These are phyloP conservation scores for Coptodon rendalli DNA, from an alignment of 2,113 vertebrate species.

Conservation along the genomic window DNA sequence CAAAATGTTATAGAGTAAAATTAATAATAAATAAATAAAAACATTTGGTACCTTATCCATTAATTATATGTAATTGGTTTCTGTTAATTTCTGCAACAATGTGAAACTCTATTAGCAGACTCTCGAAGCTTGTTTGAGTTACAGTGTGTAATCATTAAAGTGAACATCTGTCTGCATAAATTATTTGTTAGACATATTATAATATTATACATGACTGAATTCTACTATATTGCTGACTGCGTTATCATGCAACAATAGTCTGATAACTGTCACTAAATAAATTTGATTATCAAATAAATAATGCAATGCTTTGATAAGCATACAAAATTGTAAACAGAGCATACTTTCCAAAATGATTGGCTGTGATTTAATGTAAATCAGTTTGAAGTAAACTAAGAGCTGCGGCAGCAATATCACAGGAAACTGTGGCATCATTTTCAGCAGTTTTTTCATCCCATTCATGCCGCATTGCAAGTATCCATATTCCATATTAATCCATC, in stretches of 20 bases:
- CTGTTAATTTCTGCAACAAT: background rate
- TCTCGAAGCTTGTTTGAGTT: background rate
- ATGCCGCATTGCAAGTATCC: too few species aligned
- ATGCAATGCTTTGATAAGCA: background rate
- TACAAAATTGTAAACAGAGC: background rate
- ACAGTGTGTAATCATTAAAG: background rate
- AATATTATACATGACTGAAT: background rate
- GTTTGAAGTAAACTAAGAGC: background rate
- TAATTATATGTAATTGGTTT: background rate
- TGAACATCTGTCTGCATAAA: background rate
- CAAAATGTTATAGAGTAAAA: background rate
- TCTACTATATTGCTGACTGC: background rate
- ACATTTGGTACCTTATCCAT: background rate
- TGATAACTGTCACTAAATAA: background rate
- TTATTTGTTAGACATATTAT: background rate
- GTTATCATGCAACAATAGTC: background rate
- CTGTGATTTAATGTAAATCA: background rate
- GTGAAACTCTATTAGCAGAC: background rate
- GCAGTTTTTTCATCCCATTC: background rate
- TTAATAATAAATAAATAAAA: background rate
- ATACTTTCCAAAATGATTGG: background rate
- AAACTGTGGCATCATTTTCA: background rate
- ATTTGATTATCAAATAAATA: background rate
- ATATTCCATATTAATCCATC: too few species aligned
- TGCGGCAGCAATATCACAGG: background rate